These are phyloP conservation scores for Xyrauchen texanus DNA, from an alignment of 2,113 vertebrate genomes.

Conservation along the genomic window DNA sequence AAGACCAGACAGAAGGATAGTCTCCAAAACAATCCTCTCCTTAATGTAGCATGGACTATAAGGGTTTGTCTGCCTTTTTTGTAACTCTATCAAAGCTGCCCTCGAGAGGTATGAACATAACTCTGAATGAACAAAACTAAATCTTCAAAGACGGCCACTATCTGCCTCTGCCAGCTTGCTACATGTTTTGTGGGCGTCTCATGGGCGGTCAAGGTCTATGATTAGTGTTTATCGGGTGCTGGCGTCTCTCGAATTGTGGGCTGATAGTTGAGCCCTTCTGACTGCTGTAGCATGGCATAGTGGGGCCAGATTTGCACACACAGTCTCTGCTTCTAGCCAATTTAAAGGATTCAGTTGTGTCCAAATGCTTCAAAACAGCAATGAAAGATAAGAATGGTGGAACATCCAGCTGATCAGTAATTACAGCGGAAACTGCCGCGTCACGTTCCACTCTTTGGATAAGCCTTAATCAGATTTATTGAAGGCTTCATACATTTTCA, in stretches of 20 bases:
- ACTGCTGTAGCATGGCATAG: not conserved
- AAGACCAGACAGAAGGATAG: slow-evolving; percentile 65
- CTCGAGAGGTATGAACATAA: slow-evolving; percentile 61
- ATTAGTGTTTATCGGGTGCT: slow-evolving; percentile 49
- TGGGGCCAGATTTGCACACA: slow-evolving; percentile 10
- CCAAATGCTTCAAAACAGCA: slow-evolving; percentile 71
- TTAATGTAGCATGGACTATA: slow-evolving; percentile 72
- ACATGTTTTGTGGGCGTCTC: slow-evolving; percentile 44
- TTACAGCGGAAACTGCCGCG: slow-evolving; percentile 18
- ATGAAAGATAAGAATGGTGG: slow-evolving; percentile 70
- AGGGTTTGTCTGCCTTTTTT: slow-evolving; percentile 67
- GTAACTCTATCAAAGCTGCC: slow-evolving; percentile 72
- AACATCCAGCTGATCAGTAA: slow-evolving; percentile 55
- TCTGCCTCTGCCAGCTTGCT: slow-evolving; percentile 54
- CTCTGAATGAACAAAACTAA: slow-evolving; percentile 57
- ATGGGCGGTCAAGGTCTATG: slow-evolving; percentile 41
- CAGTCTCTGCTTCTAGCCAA: not conserved
- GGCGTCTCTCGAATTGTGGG: slow-evolving; percentile 31
- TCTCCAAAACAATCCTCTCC: slow-evolving; percentile 75
- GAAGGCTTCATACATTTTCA: too few species aligned
- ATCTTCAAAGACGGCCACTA: slow-evolving; percentile 73
- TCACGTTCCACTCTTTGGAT: not conserved
- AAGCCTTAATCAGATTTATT: not conserved
- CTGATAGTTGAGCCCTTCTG: slow-evolving; percentile 20
- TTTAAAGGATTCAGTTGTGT: slow-evolving; percentile 62